Conservation (phyloP, 2,888 invertebrate species). For the Troglohyphantes excavatus region DNA sequence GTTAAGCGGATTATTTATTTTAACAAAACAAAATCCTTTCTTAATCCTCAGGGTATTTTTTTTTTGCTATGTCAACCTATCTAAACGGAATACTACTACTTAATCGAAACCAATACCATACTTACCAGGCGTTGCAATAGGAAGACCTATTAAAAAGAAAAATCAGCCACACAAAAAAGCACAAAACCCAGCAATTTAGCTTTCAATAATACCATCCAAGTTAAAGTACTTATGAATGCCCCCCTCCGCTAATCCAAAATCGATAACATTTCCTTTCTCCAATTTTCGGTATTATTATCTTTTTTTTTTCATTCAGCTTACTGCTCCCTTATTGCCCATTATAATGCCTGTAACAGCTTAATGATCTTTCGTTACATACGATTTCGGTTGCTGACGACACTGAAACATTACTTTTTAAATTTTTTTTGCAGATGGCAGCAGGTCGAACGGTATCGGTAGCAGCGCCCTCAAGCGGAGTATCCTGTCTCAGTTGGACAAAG, state of each 20-base stretch:
- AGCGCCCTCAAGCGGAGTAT: slow-evolving; percentile 79
- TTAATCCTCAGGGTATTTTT: too few species aligned
- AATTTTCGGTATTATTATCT: slow-evolving; percentile 3
- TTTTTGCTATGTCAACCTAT: too few species aligned
- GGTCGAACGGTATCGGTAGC: slow-evolving; percentile 63
- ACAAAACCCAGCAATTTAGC: background rate
- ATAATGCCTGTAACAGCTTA: slow-evolving; percentile 54
- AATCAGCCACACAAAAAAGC: background rate
- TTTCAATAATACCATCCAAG: background rate
- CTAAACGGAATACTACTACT: too few species aligned
- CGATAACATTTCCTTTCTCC: slow-evolving; percentile 16
- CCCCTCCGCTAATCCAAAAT: slow-evolving; percentile 33
- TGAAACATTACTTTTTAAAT: background rate
- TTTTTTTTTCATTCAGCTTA: background rate
- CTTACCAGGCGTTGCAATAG: too few species aligned
- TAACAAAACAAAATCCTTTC: too few species aligned
- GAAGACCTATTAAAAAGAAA: too few species aligned
- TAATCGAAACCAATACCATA: too few species aligned
- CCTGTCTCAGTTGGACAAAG: slow-evolving; percentile 75
- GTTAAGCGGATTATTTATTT: too few species aligned
- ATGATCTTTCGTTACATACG: slow-evolving; percentile 41
- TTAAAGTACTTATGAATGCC: background rate
- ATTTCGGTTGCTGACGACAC: slow-evolving; percentile 46
- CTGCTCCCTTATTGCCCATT: slow-evolving; percentile 11
- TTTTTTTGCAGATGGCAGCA: slow-evolving; percentile 77